Evolutionary conservation across 2,888 invertebrate genomes (phyloP).

Genomic region (Gymnoscelis rufifasciata): DNA sequence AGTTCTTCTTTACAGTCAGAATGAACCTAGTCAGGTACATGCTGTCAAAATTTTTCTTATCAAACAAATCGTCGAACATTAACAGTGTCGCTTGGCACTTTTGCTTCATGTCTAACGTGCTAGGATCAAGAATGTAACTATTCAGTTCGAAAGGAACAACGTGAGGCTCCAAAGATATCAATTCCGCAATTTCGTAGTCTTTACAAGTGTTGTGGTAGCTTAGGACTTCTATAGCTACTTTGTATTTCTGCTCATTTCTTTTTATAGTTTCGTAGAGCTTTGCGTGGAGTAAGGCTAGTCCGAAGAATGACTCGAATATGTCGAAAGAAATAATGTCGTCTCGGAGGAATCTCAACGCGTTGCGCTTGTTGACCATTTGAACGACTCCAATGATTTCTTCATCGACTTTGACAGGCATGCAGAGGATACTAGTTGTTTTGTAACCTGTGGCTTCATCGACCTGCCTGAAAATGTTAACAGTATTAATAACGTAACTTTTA

Average conservation of each 20-base stretch:
- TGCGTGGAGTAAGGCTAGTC: slow-evolving; percentile 90
- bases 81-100: slow-evolving; percentile 85
- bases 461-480: slow-evolving; percentile 48
- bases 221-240: slow-evolving; percentile 88
- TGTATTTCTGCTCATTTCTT: slow-evolving; percentile 89
- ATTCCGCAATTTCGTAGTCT: slow-evolving; percentile 81
- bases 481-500: background rate
- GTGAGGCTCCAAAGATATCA: slow-evolving; percentile 34
- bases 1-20: slow-evolving; percentile 90
- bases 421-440: slow-evolving; percentile 86
- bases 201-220: slow-evolving; percentile 90
- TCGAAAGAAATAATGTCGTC: slow-evolving; percentile 90
- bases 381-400: slow-evolving; percentile 90
- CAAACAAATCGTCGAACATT: slow-evolving; percentile 88
- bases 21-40: slow-evolving; percentile 84
- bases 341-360: slow-evolving; percentile 73
- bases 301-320: slow-evolving; percentile 91
- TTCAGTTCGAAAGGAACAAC: slow-evolving; percentile 54
- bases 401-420: slow-evolving; percentile 92
- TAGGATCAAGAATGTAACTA: slow-evolving; percentile 85
- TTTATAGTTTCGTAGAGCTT: slow-evolving; percentile 90
- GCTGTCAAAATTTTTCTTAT: slow-evolving; percentile 81
- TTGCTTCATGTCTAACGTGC: slow-evolving; percentile 82
- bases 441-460: slow-evolving; percentile 84
- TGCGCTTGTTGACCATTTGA: slow-evolving; percentile 88